Conservation (phyloP, 2,888 invertebrate species). For the Scaptodrosophila latifasciaeformis region DNA sequence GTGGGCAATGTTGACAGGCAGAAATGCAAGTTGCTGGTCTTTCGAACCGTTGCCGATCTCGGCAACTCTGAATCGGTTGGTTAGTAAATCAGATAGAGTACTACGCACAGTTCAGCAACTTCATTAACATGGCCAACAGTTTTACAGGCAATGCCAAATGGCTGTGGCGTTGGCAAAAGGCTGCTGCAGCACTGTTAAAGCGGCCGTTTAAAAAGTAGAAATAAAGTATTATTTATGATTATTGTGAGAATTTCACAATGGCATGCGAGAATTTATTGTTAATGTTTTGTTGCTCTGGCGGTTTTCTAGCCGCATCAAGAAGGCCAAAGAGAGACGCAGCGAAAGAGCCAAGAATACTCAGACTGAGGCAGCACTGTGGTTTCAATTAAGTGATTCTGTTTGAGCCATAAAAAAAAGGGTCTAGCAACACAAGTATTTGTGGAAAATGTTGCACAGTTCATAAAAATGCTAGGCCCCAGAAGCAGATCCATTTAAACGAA, state of each 20-base stretch:
- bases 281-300: conserved; percentile 46
- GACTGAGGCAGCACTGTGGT: no score
- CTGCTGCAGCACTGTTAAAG: conserved; percentile 25
- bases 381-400: no score
- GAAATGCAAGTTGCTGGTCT: no score
- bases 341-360: no score
- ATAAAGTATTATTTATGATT: conserved; percentile 70
- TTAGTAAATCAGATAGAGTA: conserved; percentile 33
- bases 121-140: conserved; percentile 39
- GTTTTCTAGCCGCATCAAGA: no score
- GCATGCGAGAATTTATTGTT: conserved; percentile 71
- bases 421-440: no score
- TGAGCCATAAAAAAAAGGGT: no score
- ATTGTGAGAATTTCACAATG: conserved; percentile 73
- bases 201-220: conserved; percentile 64
- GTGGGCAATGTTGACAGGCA: conserved; percentile 50
- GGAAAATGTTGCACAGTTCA: no score
- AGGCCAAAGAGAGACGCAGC: no score
- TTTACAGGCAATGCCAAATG: conserved; percentile 9
- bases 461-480: no score
- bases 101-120: conserved; percentile 44
- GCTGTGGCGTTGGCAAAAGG: conserved; percentile 12
- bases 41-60: no score
- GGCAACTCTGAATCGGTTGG: conserved; percentile 1
- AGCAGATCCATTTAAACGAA: no score